Evolutionary conservation across 2,888 invertebrate species (phyloP).

Genomic region (Hirtodrosophila alboralis): DNA sequence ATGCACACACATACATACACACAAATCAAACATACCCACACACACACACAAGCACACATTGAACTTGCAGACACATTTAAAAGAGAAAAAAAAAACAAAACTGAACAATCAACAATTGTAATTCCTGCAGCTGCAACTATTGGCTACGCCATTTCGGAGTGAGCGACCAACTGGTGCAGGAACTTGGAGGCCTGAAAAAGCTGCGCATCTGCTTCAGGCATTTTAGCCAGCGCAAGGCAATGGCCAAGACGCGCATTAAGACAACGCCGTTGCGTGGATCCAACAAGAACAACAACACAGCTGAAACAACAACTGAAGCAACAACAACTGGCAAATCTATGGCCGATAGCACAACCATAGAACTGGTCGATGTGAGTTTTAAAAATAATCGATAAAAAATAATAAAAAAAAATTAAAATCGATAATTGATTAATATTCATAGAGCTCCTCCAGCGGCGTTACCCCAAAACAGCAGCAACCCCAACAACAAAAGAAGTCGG

Average conservation of each 20-base stretch:
- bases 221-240: constrained; percentile 68
- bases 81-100: neutral
- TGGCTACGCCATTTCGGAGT: constrained; percentile 79
- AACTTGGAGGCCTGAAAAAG: constrained; percentile 70
- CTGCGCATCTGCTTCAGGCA: constrained; percentile 78
- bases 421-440: too few relatives aligned
- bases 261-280: constrained; percentile 79
- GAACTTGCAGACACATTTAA: constrained; percentile 6
- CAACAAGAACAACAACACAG: constrained; percentile 49
- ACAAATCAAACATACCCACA: neutral
- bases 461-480: constrained; percentile 11
- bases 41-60: neutral
- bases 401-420: constrained; percentile 2
- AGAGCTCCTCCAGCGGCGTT: constrained; percentile 37
- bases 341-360: constrained; percentile 60
- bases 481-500: constrained; percentile 25
- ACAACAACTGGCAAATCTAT: constrained; percentile 42
- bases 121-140: constrained; percentile 74
- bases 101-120: constrained; percentile 39
- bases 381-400: constrained; percentile 9
- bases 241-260: constrained; percentile 82
- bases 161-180: constrained; percentile 55
- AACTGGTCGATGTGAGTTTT: constrained; percentile 60
- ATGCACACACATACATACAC: neutral
- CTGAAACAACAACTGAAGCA: constrained; percentile 8